Evolutionary conservation across 2,113 vertebrate genomes (phyloP).

Genomic region (Mustelus asterias): DNA sequence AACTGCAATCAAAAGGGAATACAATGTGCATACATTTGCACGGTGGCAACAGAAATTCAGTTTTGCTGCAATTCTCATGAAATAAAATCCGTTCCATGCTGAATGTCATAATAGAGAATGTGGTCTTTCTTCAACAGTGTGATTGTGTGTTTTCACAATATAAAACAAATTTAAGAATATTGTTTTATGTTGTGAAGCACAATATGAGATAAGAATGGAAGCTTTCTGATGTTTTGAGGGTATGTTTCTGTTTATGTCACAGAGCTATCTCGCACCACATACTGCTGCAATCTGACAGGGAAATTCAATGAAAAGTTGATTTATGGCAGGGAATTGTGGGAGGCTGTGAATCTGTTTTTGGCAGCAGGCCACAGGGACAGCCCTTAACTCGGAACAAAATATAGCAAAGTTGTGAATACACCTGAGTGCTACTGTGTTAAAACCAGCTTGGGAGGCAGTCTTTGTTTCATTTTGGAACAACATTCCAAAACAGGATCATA

Average conservation of each 20-base stretch:
- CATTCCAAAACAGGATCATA: slow-evolving; percentile 12
- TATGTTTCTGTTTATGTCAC: no score
- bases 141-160: neutral
- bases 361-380: slow-evolving; percentile 57
- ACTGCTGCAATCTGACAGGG: slow-evolving; percentile 39
- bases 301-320: slow-evolving; percentile 63
- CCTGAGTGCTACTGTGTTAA: neutral
- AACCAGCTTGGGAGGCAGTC: neutral
- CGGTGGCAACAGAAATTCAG: neutral
- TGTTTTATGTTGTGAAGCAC: neutral
- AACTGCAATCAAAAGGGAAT: neutral
- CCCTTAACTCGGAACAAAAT: slow-evolving; percentile 64
- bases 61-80: neutral
- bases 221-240: neutral
- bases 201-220: neutral
- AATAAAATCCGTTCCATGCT: neutral
- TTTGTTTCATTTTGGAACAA: neutral
- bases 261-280: neutral
- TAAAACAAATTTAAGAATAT: neutral
- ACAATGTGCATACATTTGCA: neutral
- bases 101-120: neutral
- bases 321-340: slow-evolving; percentile 62
- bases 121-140: neutral
- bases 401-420: neutral
- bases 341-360: slow-evolving; percentile 56